Evolutionary conservation across 2,113 vertebrate genomes (phyloP), one percentile per base, ranked within the genome.

Genomic region (Verasper variegatus): DNA sequence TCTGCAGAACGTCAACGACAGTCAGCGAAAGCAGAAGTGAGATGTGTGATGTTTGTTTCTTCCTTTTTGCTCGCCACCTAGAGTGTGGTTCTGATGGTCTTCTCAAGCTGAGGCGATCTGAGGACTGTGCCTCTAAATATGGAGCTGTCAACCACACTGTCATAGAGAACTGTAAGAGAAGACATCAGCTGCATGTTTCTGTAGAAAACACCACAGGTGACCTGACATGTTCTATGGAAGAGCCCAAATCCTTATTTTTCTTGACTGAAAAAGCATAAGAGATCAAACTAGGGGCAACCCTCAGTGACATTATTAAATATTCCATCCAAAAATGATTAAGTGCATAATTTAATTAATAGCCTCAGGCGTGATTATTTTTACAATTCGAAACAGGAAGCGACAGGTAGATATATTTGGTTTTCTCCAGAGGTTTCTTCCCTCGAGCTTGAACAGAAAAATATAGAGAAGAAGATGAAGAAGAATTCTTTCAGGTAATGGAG

Each of bases 11-110:
- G 88, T 91, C 91, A 88, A 87, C 74, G 74, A 73, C 78, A 74
- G 86, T 86, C 87, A 77, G 86, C 76, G 74, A 86, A 92, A 92
- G 90, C 86, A 93, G 90, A 94, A 93, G 84, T 76, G 86, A 91
- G 83, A 90, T 80, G 83, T 85, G 68, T 68, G 80, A 76, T 4
- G 47, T 3, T 3, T 14, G 17, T 47, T 47, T 47, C 31, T 31
- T 31, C 31, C 31, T 51, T 78, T 88, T 85, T 75, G 62, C 56
- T 78, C 59, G 10, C 76, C 69, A 75, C 86, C 86, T 65, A 64
- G 27, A 88, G 52, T 14, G 69, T 23, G 9, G 58, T 58, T 76
- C 52, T 8, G 69, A 71, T 47, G 67, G 62, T 85, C 88, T 24
- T 82, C 35, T 3, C n/a, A 20, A 27, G 66, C 68, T 26, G 68